A percentile compares a stretch with the other conserved stretches of the same genome.
phyloP scores from a whole-genome alignment of 1,140 invertebrate species.

The Drosophila kanapiae region DNA sequence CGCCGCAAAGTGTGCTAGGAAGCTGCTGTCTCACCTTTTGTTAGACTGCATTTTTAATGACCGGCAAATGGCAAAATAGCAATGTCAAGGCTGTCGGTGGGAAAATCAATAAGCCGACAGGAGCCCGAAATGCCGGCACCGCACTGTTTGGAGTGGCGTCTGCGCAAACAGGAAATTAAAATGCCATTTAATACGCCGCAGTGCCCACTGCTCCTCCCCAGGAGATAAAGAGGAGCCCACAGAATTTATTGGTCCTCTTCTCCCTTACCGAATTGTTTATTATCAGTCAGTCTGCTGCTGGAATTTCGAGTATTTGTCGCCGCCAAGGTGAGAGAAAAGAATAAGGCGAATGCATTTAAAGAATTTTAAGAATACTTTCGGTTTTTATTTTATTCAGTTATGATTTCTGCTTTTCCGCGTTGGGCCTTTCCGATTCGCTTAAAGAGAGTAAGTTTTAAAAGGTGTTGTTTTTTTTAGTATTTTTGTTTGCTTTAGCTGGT shows the following conservation, averaged over 20 bases:
- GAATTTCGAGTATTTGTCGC: constrained; percentile 15
- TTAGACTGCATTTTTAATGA: constrained; percentile 30
- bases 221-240: not conserved
- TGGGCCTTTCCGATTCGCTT: constrained; percentile 48
- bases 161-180: constrained; percentile 57
- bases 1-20: constrained; percentile 50
- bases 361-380: constrained; percentile 83
- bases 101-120: constrained; percentile 48
- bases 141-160: constrained; percentile 34
- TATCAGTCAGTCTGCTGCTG: not conserved
- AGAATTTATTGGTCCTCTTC: constrained; percentile 24
- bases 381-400: constrained; percentile 70
- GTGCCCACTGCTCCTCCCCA: not conserved
- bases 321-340: constrained; percentile 31
- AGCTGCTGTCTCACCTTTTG: constrained; percentile 36
- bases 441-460: constrained; percentile 76
- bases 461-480: constrained; percentile 25
- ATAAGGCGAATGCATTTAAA: constrained; percentile 61
- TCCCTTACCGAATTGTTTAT: not conserved
- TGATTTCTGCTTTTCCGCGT: constrained; percentile 56
- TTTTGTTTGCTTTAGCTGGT: constrained; percentile 38
- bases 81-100: constrained; percentile 31
- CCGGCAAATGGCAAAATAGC: constrained; percentile 42
- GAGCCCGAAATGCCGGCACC: constrained; percentile 16
- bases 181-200: constrained; percentile 44